These are phyloP conservation scores for Benitochromis conjunctus DNA, from an alignment of 2,113 vertebrate genomes.

Conservation along the genomic window DNA sequence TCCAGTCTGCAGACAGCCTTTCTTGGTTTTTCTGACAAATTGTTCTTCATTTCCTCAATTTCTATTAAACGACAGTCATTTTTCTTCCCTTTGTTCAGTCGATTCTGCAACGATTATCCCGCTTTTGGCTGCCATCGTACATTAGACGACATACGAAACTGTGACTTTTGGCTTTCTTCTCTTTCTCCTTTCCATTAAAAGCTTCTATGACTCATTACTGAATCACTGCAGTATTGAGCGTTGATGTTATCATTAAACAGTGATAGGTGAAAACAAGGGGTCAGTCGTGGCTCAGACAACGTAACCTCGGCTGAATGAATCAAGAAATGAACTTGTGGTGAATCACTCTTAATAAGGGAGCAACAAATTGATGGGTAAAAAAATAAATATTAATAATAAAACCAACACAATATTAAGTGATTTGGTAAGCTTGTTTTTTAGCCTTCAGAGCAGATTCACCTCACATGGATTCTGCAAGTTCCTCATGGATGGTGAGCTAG, in stretches of 20 bases:
- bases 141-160: neutral
- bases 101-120: neutral
- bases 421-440: neutral
- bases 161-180: neutral
- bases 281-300: neutral
- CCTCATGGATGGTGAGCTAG: neutral
- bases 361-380: neutral
- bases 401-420: neutral
- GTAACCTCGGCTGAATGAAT: neutral
- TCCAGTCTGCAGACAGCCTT: neutral
- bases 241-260: neutral
- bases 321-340: neutral
- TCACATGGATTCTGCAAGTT: neutral
- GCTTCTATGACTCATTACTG: conserved; percentile 13
- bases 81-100: neutral
- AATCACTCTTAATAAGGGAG: neutral
- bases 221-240: neutral
- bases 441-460: neutral
- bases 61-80: neutral
- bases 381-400: neutral
- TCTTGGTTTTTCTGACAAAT: neutral
- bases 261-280: neutral
- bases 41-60: neutral
- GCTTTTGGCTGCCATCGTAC: neutral
- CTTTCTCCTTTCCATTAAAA: neutral